A percentile compares a stretch with the other conserved stretches of the same genome.
phyloP scores from a whole-genome alignment of 2,113 vertebrate species.

The Telmatochromis sp. region DNA sequence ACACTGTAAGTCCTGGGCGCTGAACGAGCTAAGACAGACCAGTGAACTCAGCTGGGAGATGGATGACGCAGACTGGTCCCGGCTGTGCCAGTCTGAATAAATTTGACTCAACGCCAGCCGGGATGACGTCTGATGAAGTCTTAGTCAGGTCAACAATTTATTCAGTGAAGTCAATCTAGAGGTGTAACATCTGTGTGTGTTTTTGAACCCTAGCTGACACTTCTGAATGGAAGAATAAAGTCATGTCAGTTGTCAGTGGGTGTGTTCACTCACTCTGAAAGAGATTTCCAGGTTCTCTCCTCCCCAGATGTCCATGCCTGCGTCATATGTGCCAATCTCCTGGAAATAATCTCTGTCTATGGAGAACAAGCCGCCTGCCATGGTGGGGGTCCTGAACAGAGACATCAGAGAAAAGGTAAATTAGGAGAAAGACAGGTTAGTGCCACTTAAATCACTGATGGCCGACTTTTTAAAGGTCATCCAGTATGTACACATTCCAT shows the following conservation, averaged over 20 bases:
- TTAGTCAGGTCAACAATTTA: constrained; percentile 12
- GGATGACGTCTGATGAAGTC: background rate
- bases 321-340: constrained; percentile 96
- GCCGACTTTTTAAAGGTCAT: constrained; percentile 26
- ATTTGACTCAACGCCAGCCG: background rate
- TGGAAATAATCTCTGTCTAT: constrained; percentile 99
- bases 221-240: constrained; percentile 17
- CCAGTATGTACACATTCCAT: background rate
- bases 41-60: background rate
- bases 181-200: background rate
- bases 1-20: background rate
- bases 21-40: background rate
- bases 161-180: background rate
- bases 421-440: background rate
- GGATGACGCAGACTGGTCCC: background rate
- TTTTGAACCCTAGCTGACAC: background rate
- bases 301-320: constrained; percentile 99
- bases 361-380: constrained; percentile 98
- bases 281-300: constrained; percentile 99
- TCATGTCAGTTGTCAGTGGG: background rate
- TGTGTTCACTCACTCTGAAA: constrained; percentile 81
- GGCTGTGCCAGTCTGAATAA: background rate
- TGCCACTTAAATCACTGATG: background rate
- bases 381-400: constrained; percentile 88
- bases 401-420: background rate